A percentile compares a stretch with the other conserved stretches of the same genome.
Conservation (phyloP, 2,888 invertebrate species). For the Notocelia uddmanniana region DNA sequence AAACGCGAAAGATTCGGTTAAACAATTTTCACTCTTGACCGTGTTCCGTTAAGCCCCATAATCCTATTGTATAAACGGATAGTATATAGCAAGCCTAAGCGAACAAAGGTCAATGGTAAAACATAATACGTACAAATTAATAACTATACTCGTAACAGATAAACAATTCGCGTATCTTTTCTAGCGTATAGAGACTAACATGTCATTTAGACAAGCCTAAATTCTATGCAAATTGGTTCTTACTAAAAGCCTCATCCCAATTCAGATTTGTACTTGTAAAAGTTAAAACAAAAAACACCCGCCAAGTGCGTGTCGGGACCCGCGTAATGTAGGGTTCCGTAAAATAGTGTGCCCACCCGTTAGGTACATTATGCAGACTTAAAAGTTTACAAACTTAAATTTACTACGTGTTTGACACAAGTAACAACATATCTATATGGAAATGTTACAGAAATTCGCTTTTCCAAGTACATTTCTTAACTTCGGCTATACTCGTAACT, state of each 20-base stretch:
- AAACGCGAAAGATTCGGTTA: conserved; percentile 54
- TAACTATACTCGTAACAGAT: too few species aligned
- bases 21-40: conserved; percentile 52
- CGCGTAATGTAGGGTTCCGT: too few species aligned
- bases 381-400: too few species aligned
- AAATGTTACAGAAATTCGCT: too few species aligned
- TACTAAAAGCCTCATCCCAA: background rate
- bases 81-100: background rate
- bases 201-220: background rate
- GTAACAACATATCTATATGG: too few species aligned
- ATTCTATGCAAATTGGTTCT: background rate
- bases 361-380: too few species aligned
- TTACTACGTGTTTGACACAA: too few species aligned
- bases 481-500: too few species aligned
- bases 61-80: conserved; percentile 6
- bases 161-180: background rate
- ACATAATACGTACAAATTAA: background rate
- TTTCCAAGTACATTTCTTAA: too few species aligned
- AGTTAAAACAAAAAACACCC: background rate
- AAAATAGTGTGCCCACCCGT: too few species aligned
- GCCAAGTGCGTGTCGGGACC: too few species aligned
- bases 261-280: background rate
- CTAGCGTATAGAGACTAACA: background rate
- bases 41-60: conserved; percentile 7
- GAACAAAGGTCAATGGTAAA: conserved; percentile 21